Conservation (phyloP, 2,113 vertebrate species). For the Colaptes auratus region DNA sequence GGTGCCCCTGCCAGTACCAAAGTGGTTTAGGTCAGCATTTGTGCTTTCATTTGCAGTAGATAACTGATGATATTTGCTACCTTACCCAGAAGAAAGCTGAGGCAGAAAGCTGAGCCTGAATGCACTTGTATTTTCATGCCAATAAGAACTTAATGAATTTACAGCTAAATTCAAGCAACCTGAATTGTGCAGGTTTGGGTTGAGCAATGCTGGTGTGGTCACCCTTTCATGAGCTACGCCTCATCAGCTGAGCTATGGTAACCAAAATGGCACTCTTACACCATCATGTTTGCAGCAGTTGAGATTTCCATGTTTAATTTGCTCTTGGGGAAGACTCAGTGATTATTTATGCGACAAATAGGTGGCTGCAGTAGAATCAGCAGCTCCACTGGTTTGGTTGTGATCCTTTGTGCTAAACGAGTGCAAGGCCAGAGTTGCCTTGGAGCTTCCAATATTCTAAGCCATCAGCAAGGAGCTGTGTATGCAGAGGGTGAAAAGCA, state of each 20-base stretch:
- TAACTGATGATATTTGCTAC: neutral
- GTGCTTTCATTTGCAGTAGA: neutral
- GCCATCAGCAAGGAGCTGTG: neutral
- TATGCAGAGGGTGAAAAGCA: neutral
- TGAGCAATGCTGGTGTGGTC: neutral
- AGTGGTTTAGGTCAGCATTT: neutral
- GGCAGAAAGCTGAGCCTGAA: neutral
- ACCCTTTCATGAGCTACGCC: neutral
- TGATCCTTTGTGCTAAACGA: neutral
- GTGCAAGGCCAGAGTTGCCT: neutral
- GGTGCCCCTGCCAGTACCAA: neutral
- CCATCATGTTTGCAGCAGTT: neutral
- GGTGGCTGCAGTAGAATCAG: neutral
- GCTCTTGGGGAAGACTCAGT: neutral
- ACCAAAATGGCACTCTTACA: fast-evolving
- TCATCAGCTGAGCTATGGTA: neutral
- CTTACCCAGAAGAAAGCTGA: neutral
- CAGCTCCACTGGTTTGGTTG: neutral
- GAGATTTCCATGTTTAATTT: neutral
- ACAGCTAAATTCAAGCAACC: neutral
- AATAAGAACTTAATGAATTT: neutral
- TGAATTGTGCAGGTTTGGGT: neutral
- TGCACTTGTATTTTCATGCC: neutral
- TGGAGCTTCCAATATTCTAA: neutral
- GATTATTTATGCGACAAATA: neutral